Percentiles rank a stretch among this genome's conserved stretches.
These are phyloP conservation scores for Mayetiola destructor DNA, from an alignment of 2,888 invertebrate genomes.

Conservation along the genomic window DNA sequence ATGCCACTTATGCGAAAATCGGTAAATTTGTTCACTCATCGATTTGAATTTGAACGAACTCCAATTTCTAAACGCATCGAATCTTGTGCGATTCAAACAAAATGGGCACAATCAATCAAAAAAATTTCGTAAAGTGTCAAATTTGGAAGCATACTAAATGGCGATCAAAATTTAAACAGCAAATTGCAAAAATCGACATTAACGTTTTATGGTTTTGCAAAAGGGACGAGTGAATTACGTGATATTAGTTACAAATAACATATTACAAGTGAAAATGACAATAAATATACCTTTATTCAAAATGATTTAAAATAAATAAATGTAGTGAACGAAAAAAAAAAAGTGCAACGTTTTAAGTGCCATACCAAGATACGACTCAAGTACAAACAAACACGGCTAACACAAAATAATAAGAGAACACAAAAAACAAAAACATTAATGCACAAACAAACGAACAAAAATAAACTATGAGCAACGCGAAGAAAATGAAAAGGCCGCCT, in stretches of 20 bases:
- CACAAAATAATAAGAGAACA: not conserved
- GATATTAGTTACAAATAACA: not conserved
- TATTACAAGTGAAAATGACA: not conserved
- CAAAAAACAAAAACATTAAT: not conserved
- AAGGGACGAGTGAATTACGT: not conserved
- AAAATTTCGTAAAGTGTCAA: constrained; percentile 30
- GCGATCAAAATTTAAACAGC: constrained; percentile 34
- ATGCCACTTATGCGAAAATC: constrained; percentile 8
- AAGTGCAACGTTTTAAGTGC: constrained; percentile 5
- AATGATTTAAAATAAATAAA: not conserved
- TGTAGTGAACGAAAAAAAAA: not conserved
- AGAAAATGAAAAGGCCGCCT: constrained; percentile 3
- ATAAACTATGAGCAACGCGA: not conserved
- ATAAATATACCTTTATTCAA: constrained; percentile 4
- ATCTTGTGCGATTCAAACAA: not conserved
- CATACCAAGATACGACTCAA: constrained; percentile 9
- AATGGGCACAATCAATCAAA: not conserved
- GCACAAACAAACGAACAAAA: not conserved
- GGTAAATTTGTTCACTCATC: not conserved
- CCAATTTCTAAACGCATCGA: not conserved
- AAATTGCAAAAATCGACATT: not conserved
- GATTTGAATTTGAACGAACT: not conserved
- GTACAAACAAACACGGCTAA: not conserved
- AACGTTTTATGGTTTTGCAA: not conserved
- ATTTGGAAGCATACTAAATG: constrained; percentile 72